Evolutionary conservation across 2,888 invertebrate species (phyloP).

Genomic region (Xestia c-nigrum): DNA sequence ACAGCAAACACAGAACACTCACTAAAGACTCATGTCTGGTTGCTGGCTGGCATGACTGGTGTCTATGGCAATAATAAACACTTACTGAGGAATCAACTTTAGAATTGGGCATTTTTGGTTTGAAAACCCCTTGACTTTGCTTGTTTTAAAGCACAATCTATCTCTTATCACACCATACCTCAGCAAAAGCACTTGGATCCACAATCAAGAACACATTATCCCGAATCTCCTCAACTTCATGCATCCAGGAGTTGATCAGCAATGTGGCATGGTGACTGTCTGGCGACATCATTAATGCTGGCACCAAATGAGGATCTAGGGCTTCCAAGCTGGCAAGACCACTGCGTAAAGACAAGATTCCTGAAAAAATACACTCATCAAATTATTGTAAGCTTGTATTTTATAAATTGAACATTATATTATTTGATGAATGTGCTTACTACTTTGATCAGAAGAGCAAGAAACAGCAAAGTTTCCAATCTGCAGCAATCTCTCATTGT

Average conservation of each 20-base stretch:
- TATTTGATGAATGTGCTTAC: constrained; percentile 72
- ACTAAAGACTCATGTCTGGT: not conserved
- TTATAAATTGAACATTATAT: not conserved
- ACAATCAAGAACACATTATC: constrained; percentile 92
- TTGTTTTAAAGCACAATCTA: not conserved
- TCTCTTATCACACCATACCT: constrained; percentile 82
- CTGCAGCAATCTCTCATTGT: constrained; percentile 92
- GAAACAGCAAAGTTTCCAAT: constrained; percentile 93
- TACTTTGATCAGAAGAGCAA: constrained; percentile 85
- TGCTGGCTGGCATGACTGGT: not conserved
- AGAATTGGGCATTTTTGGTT: not conserved
- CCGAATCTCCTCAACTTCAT: constrained; percentile 90
- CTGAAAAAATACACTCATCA: constrained; percentile 80
- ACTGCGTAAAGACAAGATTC: constrained; percentile 91
- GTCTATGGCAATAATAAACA: not conserved
- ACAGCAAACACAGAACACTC: too few species aligned
- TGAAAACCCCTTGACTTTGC: not conserved
- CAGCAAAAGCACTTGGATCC: constrained; percentile 93
- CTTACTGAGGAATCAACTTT: not conserved
- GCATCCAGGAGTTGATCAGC: constrained; percentile 90
- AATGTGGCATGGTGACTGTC: constrained; percentile 87
- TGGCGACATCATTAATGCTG: constrained; percentile 90
- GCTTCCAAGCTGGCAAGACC: constrained; percentile 93
- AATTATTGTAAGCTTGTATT: not conserved
- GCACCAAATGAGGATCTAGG: constrained; percentile 92